phyloP scores from a whole-genome alignment of 2,888 invertebrate species.

The Conops quadrifasciatus region DNA sequence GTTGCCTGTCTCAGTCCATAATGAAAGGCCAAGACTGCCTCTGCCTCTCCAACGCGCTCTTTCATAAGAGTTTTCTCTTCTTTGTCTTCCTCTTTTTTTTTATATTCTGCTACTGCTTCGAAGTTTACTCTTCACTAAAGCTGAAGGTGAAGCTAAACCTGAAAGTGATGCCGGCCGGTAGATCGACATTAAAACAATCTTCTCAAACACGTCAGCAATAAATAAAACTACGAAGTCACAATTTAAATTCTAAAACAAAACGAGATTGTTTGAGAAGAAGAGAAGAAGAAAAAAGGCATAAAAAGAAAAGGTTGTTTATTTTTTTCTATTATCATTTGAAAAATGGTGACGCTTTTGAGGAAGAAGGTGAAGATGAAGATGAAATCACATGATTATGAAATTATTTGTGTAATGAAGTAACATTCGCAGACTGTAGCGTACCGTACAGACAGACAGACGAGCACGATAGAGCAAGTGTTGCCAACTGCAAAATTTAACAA shows the following conservation, averaged over 20 bases:
- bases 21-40: too few relatives aligned
- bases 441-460: background rate
- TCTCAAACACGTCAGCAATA: constrained; percentile 21
- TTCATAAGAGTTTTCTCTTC: too few relatives aligned
- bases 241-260: background rate
- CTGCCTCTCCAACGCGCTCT: background rate
- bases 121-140: background rate
- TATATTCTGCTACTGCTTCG: background rate
- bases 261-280: background rate
- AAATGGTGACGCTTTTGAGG: background rate
- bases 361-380: background rate
- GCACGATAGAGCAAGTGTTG: background rate
- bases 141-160: background rate
- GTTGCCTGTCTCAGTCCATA: background rate
- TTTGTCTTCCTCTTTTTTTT: too few relatives aligned
- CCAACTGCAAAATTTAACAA: background rate
- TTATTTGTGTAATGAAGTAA: background rate
- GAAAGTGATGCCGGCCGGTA: constrained; percentile 27
- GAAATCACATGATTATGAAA: background rate
- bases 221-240: constrained; percentile 3
- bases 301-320: background rate
- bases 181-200: constrained; percentile 35
- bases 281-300: background rate
- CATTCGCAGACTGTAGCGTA: background rate
- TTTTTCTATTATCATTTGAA: background rate